Evolutionary conservation across 2,797 vertebrate species (phyloP), one percentile per base, ranked within the genome.

Genomic region (Enteromius viviparus): DNA sequence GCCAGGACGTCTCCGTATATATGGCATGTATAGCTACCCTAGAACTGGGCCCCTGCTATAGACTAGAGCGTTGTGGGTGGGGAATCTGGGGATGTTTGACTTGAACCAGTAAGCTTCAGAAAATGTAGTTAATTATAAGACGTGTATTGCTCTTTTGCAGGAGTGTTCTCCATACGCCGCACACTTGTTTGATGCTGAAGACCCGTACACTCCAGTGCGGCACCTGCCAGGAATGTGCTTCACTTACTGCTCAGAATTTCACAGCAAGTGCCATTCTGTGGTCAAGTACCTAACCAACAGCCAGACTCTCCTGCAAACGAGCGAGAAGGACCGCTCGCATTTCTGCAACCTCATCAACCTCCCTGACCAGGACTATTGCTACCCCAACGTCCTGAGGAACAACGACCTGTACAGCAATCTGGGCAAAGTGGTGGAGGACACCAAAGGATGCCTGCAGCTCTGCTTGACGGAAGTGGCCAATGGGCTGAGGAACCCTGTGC

Each of bases 111-210:
- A 37, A 49, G 29, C 26, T 34, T 49, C 14, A 17, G 1, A 32
- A 60, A 64, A 71, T 21, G 12, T 49, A 32, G 19, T 58, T 51
- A 19, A 26, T 21, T 21, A 10, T 21, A 66, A 64, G 6, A 64
- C 74, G 9, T 75, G 4, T n/a, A 11, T 80, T 66, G 3, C 51
- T 34, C 65, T 55, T 51, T 65, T 79, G 19, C 85, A 97, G 96
- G 96, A 96, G 89, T 97, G 96, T 87, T 97, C 96, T 19, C 96
- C 95, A 0, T 96, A 95, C 0, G 95, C 96, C 0, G 96, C 96
- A 14, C 96, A 97, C 82, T 91, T 97, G 19, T 97, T 91, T 0
- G 95, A 96, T 2, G 95, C 96, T 0, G 96, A 97, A 89, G 95
- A 97, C 84, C 94, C 93, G 0, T 89, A 69, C 84, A 96, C 94